These are phyloP conservation scores for Puffinus mauretanicus DNA, from an alignment of 2,113 vertebrate species.

Conservation along the genomic window DNA sequence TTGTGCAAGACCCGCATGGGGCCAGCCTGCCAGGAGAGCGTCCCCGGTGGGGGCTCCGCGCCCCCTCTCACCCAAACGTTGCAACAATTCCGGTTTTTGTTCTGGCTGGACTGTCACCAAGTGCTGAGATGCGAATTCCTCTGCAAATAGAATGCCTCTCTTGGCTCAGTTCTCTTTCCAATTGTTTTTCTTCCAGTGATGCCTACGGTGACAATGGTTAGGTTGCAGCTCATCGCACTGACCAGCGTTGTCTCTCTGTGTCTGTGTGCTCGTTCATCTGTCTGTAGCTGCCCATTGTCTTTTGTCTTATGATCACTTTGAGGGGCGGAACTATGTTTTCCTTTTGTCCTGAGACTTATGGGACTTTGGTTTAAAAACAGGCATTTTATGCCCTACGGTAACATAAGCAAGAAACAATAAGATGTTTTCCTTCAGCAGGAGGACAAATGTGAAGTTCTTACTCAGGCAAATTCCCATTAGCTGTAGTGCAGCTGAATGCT, in stretches of 20 bases:
- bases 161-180: background rate
- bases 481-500: background rate
- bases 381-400: background rate
- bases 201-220: background rate
- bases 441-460: background rate
- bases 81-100: slow-evolving; percentile 5
- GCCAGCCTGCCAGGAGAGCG: background rate
- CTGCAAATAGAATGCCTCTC: slow-evolving; percentile 3
- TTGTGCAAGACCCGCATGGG: background rate
- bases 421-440: background rate
- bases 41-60: rapidly evolving
- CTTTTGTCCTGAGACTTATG: slow-evolving; percentile 6
- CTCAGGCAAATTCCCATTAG: background rate
- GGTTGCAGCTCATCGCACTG: background rate
- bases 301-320: background rate
- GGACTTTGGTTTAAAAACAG: background rate
- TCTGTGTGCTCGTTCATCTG: background rate
- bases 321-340: background rate
- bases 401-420: background rate
- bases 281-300: slow-evolving; percentile 10
- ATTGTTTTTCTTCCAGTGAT: background rate
- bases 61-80: background rate
- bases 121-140: slow-evolving; percentile 33
- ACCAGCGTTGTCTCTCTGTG: background rate
- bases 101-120: slow-evolving; percentile 12